A percentile compares a stretch with the other conserved stretches of the same genome.
These are phyloP conservation scores for Pseudochaenichthys georgianus DNA, from an alignment of 2,797 vertebrate species.

Conservation along the genomic window DNA sequence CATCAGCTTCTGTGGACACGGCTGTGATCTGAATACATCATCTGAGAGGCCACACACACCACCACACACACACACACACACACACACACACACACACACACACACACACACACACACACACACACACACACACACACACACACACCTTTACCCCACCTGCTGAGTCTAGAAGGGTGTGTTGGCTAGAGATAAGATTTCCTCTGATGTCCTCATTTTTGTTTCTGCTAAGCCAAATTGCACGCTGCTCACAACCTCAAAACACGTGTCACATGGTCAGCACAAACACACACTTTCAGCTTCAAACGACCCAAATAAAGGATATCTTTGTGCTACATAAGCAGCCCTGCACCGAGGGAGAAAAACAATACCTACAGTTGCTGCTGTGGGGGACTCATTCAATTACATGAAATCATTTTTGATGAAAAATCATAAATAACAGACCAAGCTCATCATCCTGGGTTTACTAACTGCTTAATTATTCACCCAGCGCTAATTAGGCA, in stretches of 20 bases:
- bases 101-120: slow-evolving; percentile 1
- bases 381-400: slow-evolving; percentile 34
- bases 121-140: slow-evolving; percentile 30
- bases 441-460: slow-evolving; percentile 61
- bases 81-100: no score
- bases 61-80: no score
- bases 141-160: slow-evolving; percentile 36
- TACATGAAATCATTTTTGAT: slow-evolving; percentile 48
- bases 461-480: slow-evolving; percentile 69
- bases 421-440: slow-evolving; percentile 69
- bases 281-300: slow-evolving; percentile 9
- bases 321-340: slow-evolving; percentile 33
- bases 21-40: no score
- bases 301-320: slow-evolving; percentile 20
- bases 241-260: slow-evolving; percentile 1
- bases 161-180: slow-evolving; percentile 70
- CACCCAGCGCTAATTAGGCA: slow-evolving; percentile 66
- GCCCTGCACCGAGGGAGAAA: slow-evolving; percentile 8
- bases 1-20: no score
- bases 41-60: no score
- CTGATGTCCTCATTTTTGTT: slow-evolving; percentile 70
- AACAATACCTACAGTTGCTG: slow-evolving; percentile 32
- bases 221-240: slow-evolving; percentile 56
- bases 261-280: slow-evolving; percentile 4
- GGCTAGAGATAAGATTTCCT: slow-evolving; percentile 75